Evolutionary conservation across 2,888 invertebrate species (phyloP), one percentile per base, ranked within the genome.

Genomic region (Nemoura dubitans): DNA sequence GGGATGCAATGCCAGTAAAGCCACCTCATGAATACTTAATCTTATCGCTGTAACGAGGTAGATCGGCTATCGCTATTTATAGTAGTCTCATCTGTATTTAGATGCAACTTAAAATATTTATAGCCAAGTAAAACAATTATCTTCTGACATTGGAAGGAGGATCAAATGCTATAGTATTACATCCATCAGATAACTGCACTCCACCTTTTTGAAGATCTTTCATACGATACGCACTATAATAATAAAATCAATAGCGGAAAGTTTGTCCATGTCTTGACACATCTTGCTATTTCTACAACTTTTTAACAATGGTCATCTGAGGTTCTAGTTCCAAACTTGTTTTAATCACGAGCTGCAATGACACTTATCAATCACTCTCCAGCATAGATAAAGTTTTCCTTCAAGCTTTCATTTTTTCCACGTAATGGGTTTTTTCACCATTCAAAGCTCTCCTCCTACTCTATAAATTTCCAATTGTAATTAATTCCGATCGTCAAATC

Each of bases 401-500:
- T 16, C 59, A 59, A 36, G 59, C 2, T 16, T 59, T 21, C 21
- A 7, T 1, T 59, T 59, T 59, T 59, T 59, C 21, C 21, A 59
- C 10, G 59, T 7, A 59, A 59, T 59, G 2, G 21, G 59, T 59
- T 59, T 59, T 59, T 59, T 59, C 59, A 7, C 59, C 3, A 21
- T 59, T 59, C 16, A 59, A 59, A 59, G 21, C 14, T 21, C 59
- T 21, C 26, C 5, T 25, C 28, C 25, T 6, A 78, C 27, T 78
- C 78, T 10, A 78, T 78, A 78, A 78, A 78, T 78, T 78, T 28
- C 27, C 78, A 14, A 78, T 78, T 78, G 78, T 42, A 83, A 42
- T 30, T 83, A 43, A 83, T 42, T 83, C 83, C 43, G 59, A 21
- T 83, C 83, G 83, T 83, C 83, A 42, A 83, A 83, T 83, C 42